Percentiles rank a stretch among this genome's conserved stretches.
Conservation (phyloP, 1,140 invertebrate species). For the Drusus annulatus region DNA sequence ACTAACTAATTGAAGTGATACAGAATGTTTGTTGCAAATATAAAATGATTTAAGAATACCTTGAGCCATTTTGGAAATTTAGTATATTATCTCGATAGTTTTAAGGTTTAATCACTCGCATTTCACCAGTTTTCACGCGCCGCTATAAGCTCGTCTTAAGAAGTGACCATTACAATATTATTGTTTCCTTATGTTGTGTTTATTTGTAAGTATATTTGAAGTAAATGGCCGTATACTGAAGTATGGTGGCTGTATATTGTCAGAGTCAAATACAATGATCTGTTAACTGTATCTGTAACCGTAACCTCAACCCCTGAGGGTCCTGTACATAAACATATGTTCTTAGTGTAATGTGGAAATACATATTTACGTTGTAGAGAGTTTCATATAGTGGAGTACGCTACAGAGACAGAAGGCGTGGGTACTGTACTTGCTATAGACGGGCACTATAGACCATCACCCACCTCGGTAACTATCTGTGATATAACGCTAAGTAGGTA, state of each 20-base stretch:
- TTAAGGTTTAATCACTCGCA: slow-evolving; percentile 58
- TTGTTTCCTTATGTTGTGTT: slow-evolving; percentile 58
- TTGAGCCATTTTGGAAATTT: slow-evolving; percentile 59
- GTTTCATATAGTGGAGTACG: slow-evolving; percentile 59
- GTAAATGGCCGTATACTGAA: slow-evolving; percentile 21
- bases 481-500: slow-evolving; percentile 75
- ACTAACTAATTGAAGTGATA: slow-evolving; percentile 52
- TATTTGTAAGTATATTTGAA: slow-evolving; percentile 57
- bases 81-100: slow-evolving; percentile 58
- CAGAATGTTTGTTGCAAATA: slow-evolving; percentile 55
- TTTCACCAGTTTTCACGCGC: slow-evolving; percentile 51
- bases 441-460: slow-evolving; percentile 57
- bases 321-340: slow-evolving; percentile 52
- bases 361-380: slow-evolving; percentile 58
- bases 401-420: slow-evolving; percentile 17
- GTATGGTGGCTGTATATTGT: not conserved
- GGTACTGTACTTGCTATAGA: slow-evolving; percentile 11
- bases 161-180: slow-evolving; percentile 50
- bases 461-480: slow-evolving; percentile 73
- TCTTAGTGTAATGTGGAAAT: slow-evolving; percentile 59
- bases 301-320: slow-evolving; percentile 40
- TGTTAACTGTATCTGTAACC: slow-evolving; percentile 34
- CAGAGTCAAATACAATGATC: slow-evolving; percentile 47
- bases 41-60: slow-evolving; percentile 55
- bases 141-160: slow-evolving; percentile 53